A percentile compares a stretch with the other conserved stretches of the same genome.
Conservation (phyloP, 2,113 vertebrate species). For the Bungarus multicinctus region DNA sequence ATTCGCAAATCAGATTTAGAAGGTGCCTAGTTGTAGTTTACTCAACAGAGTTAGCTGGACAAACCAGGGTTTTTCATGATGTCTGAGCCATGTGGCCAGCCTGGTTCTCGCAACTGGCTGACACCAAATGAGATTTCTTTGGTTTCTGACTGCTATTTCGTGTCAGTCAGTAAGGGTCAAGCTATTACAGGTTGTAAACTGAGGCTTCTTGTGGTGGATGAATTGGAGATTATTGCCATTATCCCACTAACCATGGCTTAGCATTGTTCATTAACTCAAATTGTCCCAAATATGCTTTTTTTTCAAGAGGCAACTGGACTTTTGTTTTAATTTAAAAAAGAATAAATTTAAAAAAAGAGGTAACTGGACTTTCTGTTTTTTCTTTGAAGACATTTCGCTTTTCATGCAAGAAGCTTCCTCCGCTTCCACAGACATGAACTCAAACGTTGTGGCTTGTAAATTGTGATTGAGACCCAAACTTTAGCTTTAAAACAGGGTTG, state of each 20-base stretch:
- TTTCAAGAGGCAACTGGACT: too few species aligned
- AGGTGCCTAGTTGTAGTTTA: background rate
- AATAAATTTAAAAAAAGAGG: too few species aligned
- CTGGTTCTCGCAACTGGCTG: background rate
- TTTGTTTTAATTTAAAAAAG: too few species aligned
- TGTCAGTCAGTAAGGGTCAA: background rate
- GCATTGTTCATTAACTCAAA: background rate
- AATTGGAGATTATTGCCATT: background rate
- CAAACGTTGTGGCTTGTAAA: background rate
- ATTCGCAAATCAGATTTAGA: background rate
- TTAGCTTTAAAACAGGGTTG: background rate
- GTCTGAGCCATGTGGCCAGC: background rate
- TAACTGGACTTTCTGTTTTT: too few species aligned
- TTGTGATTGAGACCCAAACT: background rate
- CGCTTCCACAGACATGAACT: background rate
- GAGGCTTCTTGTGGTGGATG: background rate
- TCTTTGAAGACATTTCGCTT: too few species aligned
- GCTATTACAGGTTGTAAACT: background rate
- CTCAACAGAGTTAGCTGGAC: background rate
- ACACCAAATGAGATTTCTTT: background rate
- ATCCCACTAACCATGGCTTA: background rate
- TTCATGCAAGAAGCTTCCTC: too few species aligned
- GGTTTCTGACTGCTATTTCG: background rate
- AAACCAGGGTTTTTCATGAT: background rate
- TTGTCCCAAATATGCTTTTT: too few species aligned